Percentiles rank a stretch among this genome's conserved stretches.
Evolutionary conservation across 2,113 vertebrate species (phyloP).

Genomic region (Procapra przewalskii): DNA sequence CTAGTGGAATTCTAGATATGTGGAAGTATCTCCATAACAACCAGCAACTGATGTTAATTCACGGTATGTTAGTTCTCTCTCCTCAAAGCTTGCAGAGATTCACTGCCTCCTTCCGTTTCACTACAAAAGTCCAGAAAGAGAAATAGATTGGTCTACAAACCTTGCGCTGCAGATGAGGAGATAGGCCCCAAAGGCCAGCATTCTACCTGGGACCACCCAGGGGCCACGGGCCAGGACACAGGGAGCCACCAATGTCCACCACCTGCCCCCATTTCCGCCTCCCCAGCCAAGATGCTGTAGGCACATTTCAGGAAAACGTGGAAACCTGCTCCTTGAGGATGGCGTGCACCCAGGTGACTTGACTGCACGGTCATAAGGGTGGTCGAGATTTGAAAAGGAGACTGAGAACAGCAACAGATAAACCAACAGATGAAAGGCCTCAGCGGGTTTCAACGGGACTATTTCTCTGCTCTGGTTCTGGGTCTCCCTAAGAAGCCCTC

Average conservation of each 20-base stretch:
- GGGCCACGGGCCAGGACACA: not conserved
- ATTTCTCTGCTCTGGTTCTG: not conserved
- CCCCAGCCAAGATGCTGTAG: not conserved
- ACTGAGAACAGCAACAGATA: not conserved
- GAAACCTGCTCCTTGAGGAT: not conserved
- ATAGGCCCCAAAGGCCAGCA: not conserved
- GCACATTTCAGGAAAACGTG: not conserved
- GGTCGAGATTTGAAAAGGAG: not conserved
- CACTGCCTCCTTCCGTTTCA: not conserved
- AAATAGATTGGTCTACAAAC: not conserved
- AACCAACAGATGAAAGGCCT: not conserved
- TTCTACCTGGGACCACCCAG: not conserved
- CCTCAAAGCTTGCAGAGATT: not conserved
- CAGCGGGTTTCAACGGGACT: not conserved
- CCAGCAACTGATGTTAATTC: not conserved
- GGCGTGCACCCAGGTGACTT: not conserved
- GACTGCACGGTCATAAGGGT: not conserved
- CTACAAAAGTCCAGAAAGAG: not conserved
- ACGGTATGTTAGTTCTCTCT: not conserved
- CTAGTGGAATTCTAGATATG: not conserved
- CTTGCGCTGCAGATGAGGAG: not conserved
- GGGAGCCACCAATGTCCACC: not conserved
- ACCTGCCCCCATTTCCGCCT: not conserved
- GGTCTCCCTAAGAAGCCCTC: not conserved
- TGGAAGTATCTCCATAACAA: not conserved